A percentile compares a stretch with the other conserved stretches of the same genome.
These are phyloP conservation scores for Anguilla japonica DNA, from an alignment of 2,113 vertebrate species.

Conservation along the genomic window DNA sequence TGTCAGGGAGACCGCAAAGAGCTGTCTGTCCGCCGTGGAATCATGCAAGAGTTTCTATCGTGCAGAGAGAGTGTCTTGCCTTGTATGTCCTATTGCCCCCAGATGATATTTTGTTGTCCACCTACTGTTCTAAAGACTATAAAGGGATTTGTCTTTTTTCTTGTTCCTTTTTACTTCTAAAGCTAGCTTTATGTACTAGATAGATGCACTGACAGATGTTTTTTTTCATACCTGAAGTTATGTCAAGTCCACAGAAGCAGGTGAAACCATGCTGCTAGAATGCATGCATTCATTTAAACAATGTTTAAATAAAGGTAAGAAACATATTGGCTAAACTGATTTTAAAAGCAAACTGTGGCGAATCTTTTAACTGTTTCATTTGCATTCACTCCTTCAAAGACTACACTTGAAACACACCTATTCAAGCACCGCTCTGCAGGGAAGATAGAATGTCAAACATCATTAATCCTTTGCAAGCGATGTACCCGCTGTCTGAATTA, in stretches of 20 bases:
- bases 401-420: not conserved
- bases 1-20: not conserved
- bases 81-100: not conserved
- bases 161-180: no score
- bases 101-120: not conserved
- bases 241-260: not conserved
- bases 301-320: not conserved
- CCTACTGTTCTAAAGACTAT: not conserved
- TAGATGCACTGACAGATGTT: not conserved
- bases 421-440: not conserved
- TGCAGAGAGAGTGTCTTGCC: not conserved
- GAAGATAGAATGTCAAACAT: not conserved
- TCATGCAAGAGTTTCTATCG: not conserved
- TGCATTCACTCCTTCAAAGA: not conserved
- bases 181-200: not conserved
- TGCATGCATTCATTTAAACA: not conserved
- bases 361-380: not conserved
- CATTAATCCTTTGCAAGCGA: not conserved
- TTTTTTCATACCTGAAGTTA: not conserved
- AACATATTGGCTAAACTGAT: not conserved
- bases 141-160: no score
- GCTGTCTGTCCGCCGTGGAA: not conserved
- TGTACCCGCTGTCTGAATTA: not conserved
- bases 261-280: not conserved
- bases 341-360: not conserved